These are phyloP conservation scores for Drosophila hamatofila DNA, from an alignment of 2,888 invertebrate species.

Conservation along the genomic window DNA sequence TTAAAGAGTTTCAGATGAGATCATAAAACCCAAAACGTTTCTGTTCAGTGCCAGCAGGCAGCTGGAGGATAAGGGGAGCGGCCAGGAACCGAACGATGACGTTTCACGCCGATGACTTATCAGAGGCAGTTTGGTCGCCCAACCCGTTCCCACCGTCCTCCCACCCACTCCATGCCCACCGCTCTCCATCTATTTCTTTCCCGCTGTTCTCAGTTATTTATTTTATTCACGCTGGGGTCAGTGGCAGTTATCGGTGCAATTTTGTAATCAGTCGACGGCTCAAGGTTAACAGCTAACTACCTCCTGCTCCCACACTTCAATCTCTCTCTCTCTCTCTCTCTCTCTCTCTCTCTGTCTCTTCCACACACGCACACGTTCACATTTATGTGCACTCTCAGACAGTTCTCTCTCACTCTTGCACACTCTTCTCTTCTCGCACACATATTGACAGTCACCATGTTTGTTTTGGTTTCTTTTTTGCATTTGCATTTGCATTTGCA, in stretches of 20 bases:
- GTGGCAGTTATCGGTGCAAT: constrained; percentile 83
- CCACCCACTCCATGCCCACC: too few relatives aligned
- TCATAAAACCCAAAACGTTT: background rate
- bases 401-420: background rate
- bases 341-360: background rate
- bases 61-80: background rate
- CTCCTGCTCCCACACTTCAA: background rate
- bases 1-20: background rate
- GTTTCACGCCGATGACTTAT: constrained; percentile 48
- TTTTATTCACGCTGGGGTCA: constrained; percentile 68
- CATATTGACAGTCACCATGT: constrained; percentile 66
- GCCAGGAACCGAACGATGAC: constrained; percentile 39
- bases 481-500: constrained; percentile 19
- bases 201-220: constrained; percentile 5
- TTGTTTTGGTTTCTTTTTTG: constrained; percentile 27
- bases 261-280: constrained; percentile 83
- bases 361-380: constrained; percentile 10
- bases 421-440: constrained; percentile 33
- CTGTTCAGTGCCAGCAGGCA: background rate
- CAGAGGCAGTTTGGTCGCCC: constrained; percentile 14
- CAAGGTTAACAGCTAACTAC: constrained; percentile 75
- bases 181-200: background rate
- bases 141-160: background rate
- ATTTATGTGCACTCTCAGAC: background rate
- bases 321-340: background rate